Evolutionary conservation across 2,888 invertebrate genomes (phyloP), one percentile per base, ranked within the genome.

Genomic region (Agrotis puta): DNA sequence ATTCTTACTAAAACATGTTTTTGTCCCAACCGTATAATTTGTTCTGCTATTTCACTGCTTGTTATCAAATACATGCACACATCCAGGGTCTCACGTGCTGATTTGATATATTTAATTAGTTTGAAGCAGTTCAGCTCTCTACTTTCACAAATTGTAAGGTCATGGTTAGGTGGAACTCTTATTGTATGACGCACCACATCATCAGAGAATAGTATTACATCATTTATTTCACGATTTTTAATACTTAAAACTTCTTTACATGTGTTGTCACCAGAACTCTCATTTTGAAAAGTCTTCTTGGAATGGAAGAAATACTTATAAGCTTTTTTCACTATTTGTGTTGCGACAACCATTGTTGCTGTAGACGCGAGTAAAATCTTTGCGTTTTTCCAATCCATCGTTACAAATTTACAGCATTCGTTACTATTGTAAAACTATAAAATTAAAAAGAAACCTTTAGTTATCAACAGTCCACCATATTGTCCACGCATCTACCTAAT

Each of bases 61-160:
- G 96, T 96, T 78, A 96, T 95, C 76, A 96, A 91, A 89, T 96
- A 96, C 96, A 96, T 96, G 86, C 96, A 96, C 61, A 96, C 95
- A 77, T 96, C 96, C 24, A 96, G 86, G 2, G 96, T 96, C 86
- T 96, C 96, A 82, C 93, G 93, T 74, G 96, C 94, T 48, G 96
- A 94, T 85, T 95, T 96, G 39, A 96, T 92, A 71, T 96, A 96
- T 81, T 94, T 95, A 57, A 96, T 94, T 77, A 96, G 87, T 88
- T 96, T 96, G 66, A 95, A 94, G 79, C 95, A 95, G 79, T 95
- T 96, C 3, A 94, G 74, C 82, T 95, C 94, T 83, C 95, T 92
- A 72, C 94, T 95, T 88, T 95, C 93, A 88, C 94, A 93, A 81
- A 94, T 90, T 22, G 91, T 91, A 74, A 94, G 81, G 58, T 94